phyloP scores from a whole-genome alignment of 2,888 invertebrate species.

The Boloria euphrosyne region DNA sequence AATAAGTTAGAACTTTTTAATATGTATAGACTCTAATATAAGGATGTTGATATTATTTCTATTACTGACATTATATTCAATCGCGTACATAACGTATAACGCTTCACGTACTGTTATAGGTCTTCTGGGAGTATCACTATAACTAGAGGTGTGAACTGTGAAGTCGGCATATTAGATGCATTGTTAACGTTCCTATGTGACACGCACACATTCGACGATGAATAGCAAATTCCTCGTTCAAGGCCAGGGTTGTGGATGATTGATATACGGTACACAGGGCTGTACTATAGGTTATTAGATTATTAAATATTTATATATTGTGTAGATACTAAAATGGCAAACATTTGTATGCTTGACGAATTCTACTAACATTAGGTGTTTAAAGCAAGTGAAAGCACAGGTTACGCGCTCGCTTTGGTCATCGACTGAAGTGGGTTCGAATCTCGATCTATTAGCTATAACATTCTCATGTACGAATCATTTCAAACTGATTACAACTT shows the following conservation, averaged over 20 bases:
- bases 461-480: too few relatives aligned
- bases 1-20: too few relatives aligned
- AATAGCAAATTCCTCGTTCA: constrained; percentile 40
- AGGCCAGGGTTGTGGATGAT: constrained; percentile 43
- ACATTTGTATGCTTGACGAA: too few relatives aligned
- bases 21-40: too few relatives aligned
- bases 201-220: constrained; percentile 40
- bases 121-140: constrained; percentile 53
- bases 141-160: constrained; percentile 62
- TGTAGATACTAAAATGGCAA: too few relatives aligned
- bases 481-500: too few relatives aligned
- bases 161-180: constrained; percentile 62
- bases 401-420: too few relatives aligned
- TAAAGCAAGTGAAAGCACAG: too few relatives aligned
- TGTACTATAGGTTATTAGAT: neutral
- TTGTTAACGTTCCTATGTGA: constrained; percentile 63
- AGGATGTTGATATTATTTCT: neutral
- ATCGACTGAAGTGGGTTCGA: too few relatives aligned
- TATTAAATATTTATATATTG: too few relatives aligned
- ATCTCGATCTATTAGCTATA: too few relatives aligned
- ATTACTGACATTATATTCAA: neutral
- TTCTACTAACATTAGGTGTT: too few relatives aligned
- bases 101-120: constrained; percentile 21
- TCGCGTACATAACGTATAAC: constrained; percentile 18
- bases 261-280: constrained; percentile 34